phyloP scores from a whole-genome alignment of 2,888 invertebrate species.

The Lasius platythorax region DNA sequence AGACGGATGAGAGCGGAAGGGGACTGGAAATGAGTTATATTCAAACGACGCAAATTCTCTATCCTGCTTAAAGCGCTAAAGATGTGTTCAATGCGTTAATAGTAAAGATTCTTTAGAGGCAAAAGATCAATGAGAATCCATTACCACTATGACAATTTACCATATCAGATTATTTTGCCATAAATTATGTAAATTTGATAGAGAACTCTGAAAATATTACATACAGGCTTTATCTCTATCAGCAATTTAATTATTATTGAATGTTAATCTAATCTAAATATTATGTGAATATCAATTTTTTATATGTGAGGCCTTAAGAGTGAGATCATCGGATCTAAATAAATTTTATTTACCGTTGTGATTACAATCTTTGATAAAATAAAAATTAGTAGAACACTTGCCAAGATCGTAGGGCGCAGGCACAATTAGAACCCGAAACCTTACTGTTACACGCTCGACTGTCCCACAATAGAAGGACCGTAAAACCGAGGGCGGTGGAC shows the following conservation, averaged over 20 bases:
- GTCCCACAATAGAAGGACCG: slow-evolving; percentile 61
- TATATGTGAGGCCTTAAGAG: neutral
- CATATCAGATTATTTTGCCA: neutral
- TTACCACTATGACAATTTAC: neutral
- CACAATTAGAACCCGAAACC: slow-evolving; percentile 72
- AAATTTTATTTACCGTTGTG: neutral
- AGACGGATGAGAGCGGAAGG: neutral
- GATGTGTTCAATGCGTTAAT: slow-evolving; percentile 8
- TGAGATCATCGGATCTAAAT: neutral
- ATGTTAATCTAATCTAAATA: slow-evolving; percentile 4
- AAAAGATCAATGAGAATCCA: slow-evolving; percentile 1
- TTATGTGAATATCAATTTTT: neutral
- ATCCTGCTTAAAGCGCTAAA: slow-evolving; percentile 47
- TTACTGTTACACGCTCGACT: slow-evolving; percentile 63
- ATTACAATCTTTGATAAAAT: slow-evolving; percentile 1
- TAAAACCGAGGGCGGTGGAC: slow-evolving; percentile 66
- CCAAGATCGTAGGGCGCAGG: slow-evolving; percentile 37
- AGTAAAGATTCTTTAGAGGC: slow-evolving; percentile 12
- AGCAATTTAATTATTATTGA: neutral
- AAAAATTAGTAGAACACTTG: slow-evolving; percentile 36
- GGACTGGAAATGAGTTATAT: slow-evolving; percentile 51
- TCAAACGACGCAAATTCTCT: slow-evolving; percentile 67
- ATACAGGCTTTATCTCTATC: neutral
- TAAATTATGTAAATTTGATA: neutral
- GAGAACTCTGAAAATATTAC: neutral